Evolutionary conservation across 2,797 vertebrate genomes (phyloP), one percentile per base, ranked within the genome.

Genomic region (Decapterus maruadsi): DNA sequence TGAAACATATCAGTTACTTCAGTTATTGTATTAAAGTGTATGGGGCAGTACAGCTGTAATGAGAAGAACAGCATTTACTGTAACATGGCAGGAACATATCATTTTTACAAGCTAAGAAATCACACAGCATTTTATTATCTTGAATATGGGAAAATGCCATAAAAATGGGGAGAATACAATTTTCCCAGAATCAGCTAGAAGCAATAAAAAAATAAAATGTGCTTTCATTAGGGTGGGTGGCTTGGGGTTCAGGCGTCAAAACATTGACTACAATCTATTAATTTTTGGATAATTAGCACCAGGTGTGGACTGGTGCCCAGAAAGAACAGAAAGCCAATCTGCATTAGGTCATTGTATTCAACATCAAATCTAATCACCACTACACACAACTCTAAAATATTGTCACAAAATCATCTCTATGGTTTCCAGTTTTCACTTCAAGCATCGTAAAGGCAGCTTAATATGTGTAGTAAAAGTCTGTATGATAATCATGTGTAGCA

Each of bases 101-200:
- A 10, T 26, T 60, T 58, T 61, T 64, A 72, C 14, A 62, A 48
- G 38, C 29, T 40, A 13, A 8, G 19, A 13, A 75, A 64, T 34
- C 43, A 26, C 57, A 38, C 19, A 42, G 14, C 11, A 48, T 63
- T 75, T 56, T 43, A 56, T 58, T 38, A n/a, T 20, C 20, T 46
- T 34, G 45, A 56, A 65, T 56, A 51, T 50, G 50, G 64, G 40
- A 13, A 77, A 61, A 65, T 65, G 19, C 8, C 20, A 64, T 60
- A 67, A 75, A 71, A 66, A n/a, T 3, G 55, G 29, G 29, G 34
- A 54, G 46, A 40, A 17, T 17, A 22, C 8, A 19, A 14, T 6
- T 17, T 69, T 57, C 14, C 53, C 43, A 50, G 31, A 76, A 26
- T 43, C 13, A 51, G n/a, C 13, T 54, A 20, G 26, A 14, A 43